These are phyloP conservation scores for Cheilosia urbana DNA, from an alignment of 2,888 invertebrate species.

Conservation along the genomic window DNA sequence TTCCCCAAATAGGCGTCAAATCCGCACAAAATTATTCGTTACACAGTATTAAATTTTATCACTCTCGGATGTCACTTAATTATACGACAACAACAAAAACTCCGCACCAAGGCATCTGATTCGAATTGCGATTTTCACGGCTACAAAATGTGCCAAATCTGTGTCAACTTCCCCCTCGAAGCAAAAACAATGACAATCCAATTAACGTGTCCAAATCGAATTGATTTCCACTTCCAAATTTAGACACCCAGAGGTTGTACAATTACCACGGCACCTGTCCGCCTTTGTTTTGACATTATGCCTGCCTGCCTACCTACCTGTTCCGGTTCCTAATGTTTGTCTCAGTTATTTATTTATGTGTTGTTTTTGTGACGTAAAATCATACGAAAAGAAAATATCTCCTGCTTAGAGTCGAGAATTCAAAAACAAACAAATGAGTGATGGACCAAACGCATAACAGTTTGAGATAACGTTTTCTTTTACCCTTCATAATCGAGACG, in stretches of 20 bases:
- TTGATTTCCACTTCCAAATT: constrained; percentile 60
- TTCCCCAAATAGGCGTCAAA: background rate
- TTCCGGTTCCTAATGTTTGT: constrained; percentile 52
- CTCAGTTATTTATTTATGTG: constrained; percentile 17
- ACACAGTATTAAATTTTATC: constrained; percentile 32
- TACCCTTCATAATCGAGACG: constrained; percentile 54
- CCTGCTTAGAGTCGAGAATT: constrained; percentile 35
- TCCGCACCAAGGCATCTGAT: constrained; percentile 37
- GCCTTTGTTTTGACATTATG: constrained; percentile 52
- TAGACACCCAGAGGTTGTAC: constrained; percentile 19
- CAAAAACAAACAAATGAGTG: constrained; percentile 53
- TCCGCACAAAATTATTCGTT: constrained; percentile 2
- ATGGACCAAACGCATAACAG: constrained; percentile 1
- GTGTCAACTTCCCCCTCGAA: constrained; percentile 27
- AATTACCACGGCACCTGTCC: constrained; percentile 58
- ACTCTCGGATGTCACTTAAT: constrained; percentile 51
- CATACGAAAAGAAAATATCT: constrained; percentile 5
- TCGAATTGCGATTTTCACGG: constrained; percentile 65
- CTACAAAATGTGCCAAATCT: constrained; percentile 60
- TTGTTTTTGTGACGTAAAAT: constrained; percentile 57
- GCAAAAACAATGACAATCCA: constrained; percentile 53
- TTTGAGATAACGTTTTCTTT: constrained; percentile 38
- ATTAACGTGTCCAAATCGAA: constrained; percentile 69
- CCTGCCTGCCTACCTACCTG: constrained; percentile 37
- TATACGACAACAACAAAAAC: constrained; percentile 30